Evolutionary conservation across 2,113 vertebrate genomes (phyloP).

Genomic region (Dasyurus viverrinus): DNA sequence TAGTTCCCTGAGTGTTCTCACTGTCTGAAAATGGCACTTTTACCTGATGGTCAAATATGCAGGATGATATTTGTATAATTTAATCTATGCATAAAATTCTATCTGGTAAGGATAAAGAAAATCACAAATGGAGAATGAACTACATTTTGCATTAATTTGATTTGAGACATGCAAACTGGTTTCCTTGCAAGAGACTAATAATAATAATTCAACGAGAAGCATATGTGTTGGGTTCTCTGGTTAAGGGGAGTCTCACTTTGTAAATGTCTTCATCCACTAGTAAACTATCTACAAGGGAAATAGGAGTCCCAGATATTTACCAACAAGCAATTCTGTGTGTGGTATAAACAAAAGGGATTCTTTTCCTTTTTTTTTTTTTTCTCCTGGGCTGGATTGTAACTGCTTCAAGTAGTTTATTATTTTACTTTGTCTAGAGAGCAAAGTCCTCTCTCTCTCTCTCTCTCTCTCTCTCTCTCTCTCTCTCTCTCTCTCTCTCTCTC

Average conservation of each 20-base stretch:
- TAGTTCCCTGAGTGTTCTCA: not conserved
- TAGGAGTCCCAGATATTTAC: no score
- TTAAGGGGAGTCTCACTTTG: not conserved
- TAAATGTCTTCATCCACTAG: not conserved
- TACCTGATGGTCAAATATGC: not conserved
- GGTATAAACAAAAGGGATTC: not conserved
- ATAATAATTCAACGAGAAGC: not conserved
- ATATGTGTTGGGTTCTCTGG: not conserved
- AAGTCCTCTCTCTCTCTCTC: no score
- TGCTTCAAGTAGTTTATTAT: not conserved
- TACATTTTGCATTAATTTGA: not conserved
- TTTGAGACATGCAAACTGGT: not conserved
- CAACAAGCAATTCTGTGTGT: not conserved
- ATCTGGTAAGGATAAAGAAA: not conserved
- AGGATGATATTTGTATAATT: not conserved
- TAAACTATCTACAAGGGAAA: not conserved
- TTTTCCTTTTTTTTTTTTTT: not conserved
- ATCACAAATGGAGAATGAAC: not conserved
- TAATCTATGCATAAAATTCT: not conserved
- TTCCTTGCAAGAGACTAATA: not conserved
- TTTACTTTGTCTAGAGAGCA: not conserved
- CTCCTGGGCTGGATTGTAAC: not conserved
- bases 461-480: no score
- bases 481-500: no score
- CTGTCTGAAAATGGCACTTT: not conserved